Evolutionary conservation across 2,888 invertebrate genomes (phyloP), one percentile per base, ranked within the genome.

Genomic region (Leptopterna dolabrata): DNA sequence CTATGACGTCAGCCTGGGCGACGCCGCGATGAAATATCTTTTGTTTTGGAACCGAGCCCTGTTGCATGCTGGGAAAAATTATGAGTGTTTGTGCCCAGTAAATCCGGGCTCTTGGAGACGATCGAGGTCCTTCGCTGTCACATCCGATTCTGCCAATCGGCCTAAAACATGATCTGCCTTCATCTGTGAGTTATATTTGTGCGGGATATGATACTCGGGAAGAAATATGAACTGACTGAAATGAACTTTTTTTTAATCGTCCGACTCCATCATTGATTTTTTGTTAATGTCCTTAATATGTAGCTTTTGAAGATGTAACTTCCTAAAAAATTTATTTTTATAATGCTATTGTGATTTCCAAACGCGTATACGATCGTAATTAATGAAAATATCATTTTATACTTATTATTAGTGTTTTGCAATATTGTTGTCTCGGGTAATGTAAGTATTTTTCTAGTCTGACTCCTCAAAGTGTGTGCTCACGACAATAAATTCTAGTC

Each of bases 11-110:
- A 83, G 41, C 71, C 47, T 47, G 83, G 83, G 83, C 83, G 87
- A 83, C 89, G 88, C 85, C 89, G 89, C 88, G 88, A 88, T 90
- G 90, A 90, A 89, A 90, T 90, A 90, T 89, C 89, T 89, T 90
- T 90, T 90, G 90, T 90, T 90, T 90, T 88, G 89, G 88, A 83
- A 87, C 45, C 86, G 43, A 88, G 88, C 89, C 90, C 90, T 90
- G 90, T 90, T 90, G 90, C 89, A 90, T 89, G 89, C 88, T 88
- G 88, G 89, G 88, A 85, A 89, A 89, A 89, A 88, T 88, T 87
- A 86, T 78, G 88, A 87, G 55, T 89, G 87, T 86, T 73, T 76
- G 86, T 83, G 88, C 80, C 84, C 30, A n/a, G 36, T 83, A 71
- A 83, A 83, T 71, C 43, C 71, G 83, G 30, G 63, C 43, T 81